Conservation (phyloP, 2,888 invertebrate species). For the Ochropleura leucogaster region DNA sequence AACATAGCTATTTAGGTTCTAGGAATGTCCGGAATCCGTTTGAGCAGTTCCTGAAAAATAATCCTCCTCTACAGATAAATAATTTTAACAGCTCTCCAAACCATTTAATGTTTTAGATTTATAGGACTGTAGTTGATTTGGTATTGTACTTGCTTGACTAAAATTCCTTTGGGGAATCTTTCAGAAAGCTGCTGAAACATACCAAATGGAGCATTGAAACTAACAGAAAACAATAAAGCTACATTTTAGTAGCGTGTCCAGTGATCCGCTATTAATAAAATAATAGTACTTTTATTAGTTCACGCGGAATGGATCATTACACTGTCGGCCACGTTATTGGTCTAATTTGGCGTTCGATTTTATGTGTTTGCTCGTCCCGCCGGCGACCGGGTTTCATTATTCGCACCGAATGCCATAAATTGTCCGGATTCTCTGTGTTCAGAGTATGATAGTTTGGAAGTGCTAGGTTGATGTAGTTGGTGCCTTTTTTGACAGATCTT, state of each 20-base stretch:
- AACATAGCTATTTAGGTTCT: neutral
- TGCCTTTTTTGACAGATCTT: constrained; percentile 1
- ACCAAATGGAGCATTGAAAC: too few relatives aligned
- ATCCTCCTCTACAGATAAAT: too few relatives aligned
- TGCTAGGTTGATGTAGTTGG: constrained; percentile 29
- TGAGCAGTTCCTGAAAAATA: neutral
- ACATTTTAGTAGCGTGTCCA: constrained; percentile 68
- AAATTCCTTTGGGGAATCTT: neutral
- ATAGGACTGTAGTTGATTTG: neutral
- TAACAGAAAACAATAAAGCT: constrained; percentile 25
- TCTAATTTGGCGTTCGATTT: constrained; percentile 80
- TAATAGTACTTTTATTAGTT: constrained; percentile 68
- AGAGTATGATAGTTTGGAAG: constrained; percentile 56
- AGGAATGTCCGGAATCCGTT: neutral
- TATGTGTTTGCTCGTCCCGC: constrained; percentile 80
- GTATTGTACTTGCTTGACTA: neutral
- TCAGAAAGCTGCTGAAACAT: neutral
- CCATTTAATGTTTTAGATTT: neutral
- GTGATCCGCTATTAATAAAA: constrained; percentile 64
- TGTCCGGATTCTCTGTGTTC: constrained; percentile 67
- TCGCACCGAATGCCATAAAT: constrained; percentile 79
- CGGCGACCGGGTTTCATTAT: constrained; percentile 82
- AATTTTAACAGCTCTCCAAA: neutral
- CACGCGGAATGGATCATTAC: constrained; percentile 74
- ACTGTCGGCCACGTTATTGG: constrained; percentile 79